Conservation (phyloP, 2,113 vertebrate species). For the Mustelus asterias region DNA sequence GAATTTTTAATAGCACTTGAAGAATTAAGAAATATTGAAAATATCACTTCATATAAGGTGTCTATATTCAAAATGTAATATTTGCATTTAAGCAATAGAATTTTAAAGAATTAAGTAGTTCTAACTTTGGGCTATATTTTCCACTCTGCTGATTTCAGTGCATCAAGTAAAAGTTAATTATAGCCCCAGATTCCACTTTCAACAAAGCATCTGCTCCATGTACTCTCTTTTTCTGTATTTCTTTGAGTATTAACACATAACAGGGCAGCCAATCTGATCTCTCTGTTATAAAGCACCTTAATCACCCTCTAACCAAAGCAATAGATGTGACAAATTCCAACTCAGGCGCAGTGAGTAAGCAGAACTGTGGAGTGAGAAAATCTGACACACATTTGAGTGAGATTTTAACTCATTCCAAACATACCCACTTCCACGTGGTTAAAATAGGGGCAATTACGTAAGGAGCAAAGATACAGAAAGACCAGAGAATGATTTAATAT, state of each 20-base stretch:
- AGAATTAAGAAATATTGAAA: not conserved
- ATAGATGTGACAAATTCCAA: not conserved
- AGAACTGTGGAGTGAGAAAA: not conserved
- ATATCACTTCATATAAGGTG: not conserved
- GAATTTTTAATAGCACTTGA: not conserved
- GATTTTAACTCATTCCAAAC: not conserved
- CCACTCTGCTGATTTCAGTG: not conserved
- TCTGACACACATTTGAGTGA: not conserved
- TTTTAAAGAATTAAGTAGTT: not conserved
- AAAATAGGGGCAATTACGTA: not conserved
- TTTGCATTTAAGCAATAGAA: not conserved
- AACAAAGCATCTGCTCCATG: not conserved
- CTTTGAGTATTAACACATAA: not conserved
- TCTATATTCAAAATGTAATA: not conserved
- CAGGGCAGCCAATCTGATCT: not conserved
- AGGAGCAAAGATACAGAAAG: not conserved
- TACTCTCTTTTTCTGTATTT: not conserved
- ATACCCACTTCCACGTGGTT: not conserved
- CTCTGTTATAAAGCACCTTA: not conserved
- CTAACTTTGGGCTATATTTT: not conserved
- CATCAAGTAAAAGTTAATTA: not conserved
- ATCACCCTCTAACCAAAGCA: not conserved
- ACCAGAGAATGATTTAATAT: not conserved
- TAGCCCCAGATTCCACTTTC: not conserved
- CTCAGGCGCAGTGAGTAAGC: not conserved